Evolutionary conservation across 2,797 vertebrate genomes (phyloP).

Genomic region (Sebastes minor): DNA sequence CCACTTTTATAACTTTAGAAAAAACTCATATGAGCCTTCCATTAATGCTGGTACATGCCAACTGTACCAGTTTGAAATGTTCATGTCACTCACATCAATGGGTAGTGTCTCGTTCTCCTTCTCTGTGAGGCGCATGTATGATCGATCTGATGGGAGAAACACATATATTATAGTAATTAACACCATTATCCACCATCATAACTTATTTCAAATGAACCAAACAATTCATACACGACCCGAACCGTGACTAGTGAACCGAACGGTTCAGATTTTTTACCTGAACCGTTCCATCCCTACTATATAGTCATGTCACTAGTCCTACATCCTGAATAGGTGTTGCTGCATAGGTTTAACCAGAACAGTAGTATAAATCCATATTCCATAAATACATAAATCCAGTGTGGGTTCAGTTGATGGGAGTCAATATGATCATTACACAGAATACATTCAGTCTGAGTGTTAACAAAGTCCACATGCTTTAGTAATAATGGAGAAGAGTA

Average conservation of each 20-base stretch:
- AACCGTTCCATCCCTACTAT: too few relatives aligned
- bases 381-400: too few relatives aligned
- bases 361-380: too few relatives aligned
- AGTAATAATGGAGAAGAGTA: not conserved
- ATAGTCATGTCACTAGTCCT: not conserved
- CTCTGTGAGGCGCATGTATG: slow-evolving; percentile 96
- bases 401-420: too few relatives aligned
- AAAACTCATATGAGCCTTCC: not conserved
- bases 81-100: slow-evolving; percentile 89
- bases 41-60: slow-evolving; percentile 30
- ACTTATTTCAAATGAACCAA: too few relatives aligned
- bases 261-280: too few relatives aligned
- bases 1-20: slow-evolving; percentile 3
- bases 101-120: slow-evolving; percentile 98
- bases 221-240: too few relatives aligned
- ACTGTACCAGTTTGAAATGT: slow-evolving; percentile 50
- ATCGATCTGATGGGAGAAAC: slow-evolving; percentile 86
- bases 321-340: not conserved
- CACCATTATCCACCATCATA: too few relatives aligned
- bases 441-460: not conserved
- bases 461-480: not conserved
- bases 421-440: not conserved
- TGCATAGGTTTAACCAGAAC: too few relatives aligned
- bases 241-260: too few relatives aligned
- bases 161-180: not conserved